Evolutionary conservation across 2,113 vertebrate species (phyloP), one percentile per base, ranked within the genome.

Genomic region (Trogon surrucura): DNA sequence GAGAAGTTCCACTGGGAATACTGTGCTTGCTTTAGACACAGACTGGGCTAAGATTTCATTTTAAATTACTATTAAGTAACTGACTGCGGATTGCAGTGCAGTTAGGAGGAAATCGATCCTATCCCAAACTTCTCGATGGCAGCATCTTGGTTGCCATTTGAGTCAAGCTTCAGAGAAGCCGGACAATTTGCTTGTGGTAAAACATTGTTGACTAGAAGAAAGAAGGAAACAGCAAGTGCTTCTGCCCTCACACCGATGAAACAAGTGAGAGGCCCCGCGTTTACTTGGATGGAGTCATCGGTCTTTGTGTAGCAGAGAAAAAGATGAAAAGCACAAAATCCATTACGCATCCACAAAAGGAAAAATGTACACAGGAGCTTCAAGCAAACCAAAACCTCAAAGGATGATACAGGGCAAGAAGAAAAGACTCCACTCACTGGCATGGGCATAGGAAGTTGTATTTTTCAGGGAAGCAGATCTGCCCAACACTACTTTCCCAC

Each of bases 361-460:
- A 51, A 48, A 56, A 34, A 27, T 14, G 26, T 29, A 88, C 85
- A 21, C 10, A 32, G 53, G 17, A 79, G 15, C 22, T 79, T 85
- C 57, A 87, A 45, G 61, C 53, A 81, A 92, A 79, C 21, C 5
- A 75, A 41, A 66, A 17, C 11, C 30, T 58, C 53, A 30, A 62
- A 75, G n/a, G 61, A 34, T 15, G 10, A 53, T 3, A 51, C 11
- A 66, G 30, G 38, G 8, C 48, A 71, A 67, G 45, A 78, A 77
- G 51, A 25, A 64, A 48, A 44, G 23, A 48, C 29, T 71, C n/a
- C 11, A 9, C 47, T 66, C 32, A 5, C 11, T 58, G 22, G 25
- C 34, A 36, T 0, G 10, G 60, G 47, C 1, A 2, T 2, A 26
- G 5, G 14, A 38, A 58, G 19, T 6, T 19, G 21, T 17, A 10